These are phyloP conservation scores for Antrozous pallidus DNA, from an alignment of 2,797 vertebrate genomes.

Conservation along the genomic window DNA sequence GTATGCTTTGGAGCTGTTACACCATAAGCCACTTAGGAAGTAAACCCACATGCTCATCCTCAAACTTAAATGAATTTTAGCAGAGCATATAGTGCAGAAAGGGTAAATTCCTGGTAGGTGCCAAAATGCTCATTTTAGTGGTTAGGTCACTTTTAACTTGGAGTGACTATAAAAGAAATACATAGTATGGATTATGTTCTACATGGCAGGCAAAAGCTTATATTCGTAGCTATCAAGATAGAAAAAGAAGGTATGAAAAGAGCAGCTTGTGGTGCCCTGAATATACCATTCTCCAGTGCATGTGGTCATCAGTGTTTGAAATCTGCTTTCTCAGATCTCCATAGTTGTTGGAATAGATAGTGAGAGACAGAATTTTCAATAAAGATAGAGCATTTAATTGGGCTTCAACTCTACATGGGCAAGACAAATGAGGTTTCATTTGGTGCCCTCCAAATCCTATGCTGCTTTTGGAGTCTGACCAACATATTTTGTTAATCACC, in stretches of 20 bases:
- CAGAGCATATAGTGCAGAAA: background rate
- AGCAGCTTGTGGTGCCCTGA: background rate
- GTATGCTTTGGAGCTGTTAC: background rate
- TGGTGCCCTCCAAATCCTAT: background rate
- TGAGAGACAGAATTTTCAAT: background rate
- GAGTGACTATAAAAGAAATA: background rate
- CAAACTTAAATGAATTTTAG: background rate
- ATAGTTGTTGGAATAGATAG: background rate
- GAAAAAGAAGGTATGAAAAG: background rate
- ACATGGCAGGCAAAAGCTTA: background rate
- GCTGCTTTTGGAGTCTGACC: background rate
- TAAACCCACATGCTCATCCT: background rate
- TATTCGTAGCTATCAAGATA: background rate
- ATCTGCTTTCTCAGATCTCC: background rate
- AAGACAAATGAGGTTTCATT: background rate
- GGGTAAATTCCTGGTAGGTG: background rate
- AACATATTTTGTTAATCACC: conserved; percentile 17
- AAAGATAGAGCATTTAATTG: conserved; percentile 8
- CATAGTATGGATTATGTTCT: background rate
- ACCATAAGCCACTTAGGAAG: background rate
- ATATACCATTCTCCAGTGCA: background rate
- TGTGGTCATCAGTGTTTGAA: background rate
- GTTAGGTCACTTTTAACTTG: background rate
- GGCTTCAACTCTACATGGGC: background rate
- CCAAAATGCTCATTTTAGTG: background rate